Evolutionary conservation across 2,797 vertebrate species (phyloP).

Genomic region (Varecia variegata): DNA sequence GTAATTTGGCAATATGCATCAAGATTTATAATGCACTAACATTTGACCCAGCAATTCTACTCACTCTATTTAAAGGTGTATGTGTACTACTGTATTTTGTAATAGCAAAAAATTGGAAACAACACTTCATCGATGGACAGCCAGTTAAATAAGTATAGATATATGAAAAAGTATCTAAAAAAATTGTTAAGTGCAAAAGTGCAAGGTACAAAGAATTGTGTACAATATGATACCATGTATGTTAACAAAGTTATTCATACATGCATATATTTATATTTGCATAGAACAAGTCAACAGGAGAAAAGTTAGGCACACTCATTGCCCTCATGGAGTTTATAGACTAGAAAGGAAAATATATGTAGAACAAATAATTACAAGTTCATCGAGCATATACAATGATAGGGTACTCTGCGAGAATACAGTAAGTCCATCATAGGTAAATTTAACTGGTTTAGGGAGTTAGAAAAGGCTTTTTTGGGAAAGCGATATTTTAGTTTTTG

Average conservation of each 20-base stretch:
- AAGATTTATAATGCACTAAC: not conserved
- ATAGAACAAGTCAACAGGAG: not conserved
- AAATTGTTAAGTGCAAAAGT: not conserved
- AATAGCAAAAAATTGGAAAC: not conserved
- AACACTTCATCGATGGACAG: not conserved
- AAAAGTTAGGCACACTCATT: not conserved
- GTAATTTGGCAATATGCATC: not conserved
- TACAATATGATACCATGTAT: not conserved
- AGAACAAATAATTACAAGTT: not conserved
- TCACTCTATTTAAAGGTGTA: not conserved
- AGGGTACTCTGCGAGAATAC: not conserved
- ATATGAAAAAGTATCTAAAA: not conserved
- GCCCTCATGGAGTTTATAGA: not conserved
- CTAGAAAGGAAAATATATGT: not conserved
- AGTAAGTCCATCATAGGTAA: not conserved
- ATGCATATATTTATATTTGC: not conserved
- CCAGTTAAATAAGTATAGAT: not conserved
- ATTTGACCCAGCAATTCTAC: not conserved
- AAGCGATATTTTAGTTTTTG: not conserved
- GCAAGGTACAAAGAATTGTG: not conserved
- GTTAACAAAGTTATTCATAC: not conserved
- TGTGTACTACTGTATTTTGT: not conserved
- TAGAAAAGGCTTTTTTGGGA: not conserved
- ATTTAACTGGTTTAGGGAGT: not conserved
- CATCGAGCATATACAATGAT: not conserved